Base-by-base conservation (phyloP, 1,140 invertebrate genomes). In the Eumeta japonica region DNA sequence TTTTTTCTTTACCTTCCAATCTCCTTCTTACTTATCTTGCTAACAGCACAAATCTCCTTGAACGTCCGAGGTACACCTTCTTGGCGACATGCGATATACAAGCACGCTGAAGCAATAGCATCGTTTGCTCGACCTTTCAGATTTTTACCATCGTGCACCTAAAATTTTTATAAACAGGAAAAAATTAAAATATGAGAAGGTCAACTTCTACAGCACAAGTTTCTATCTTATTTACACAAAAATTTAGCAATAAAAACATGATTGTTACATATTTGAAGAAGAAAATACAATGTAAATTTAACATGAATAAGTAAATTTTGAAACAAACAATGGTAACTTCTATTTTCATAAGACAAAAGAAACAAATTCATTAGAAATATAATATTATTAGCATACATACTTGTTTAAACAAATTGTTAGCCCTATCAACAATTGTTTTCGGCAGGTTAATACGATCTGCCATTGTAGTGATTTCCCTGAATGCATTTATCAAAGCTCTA, bases 1-100 rank as follows among this genome's bases (percentile, higher is more conserved):
- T 97, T 98, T 59, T 93, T 95, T 50, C n/a, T n/a, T n/a, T n/a
- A n/a, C n/a, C 96, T 75, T 2, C 97, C 97, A 52, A 99, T 99
- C 78, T 99, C 97, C 63, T 98, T 98, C 72, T 99, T 99, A 48
- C 95, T 97, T 30, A 99, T 94, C 77, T 96, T 97, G 55, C 94
- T 97, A 16, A 98, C 92, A 5, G 95, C 94, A 78, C 95, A 98
- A 34, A 98, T 98, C 83, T 98, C 95, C 81, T 96, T 99, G 64
- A 99, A 99, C 19, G 97, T 99, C 50, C 97, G 83, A 0, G 97
- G 97, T 0, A 99, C 97, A 9, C 94, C 93, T 75, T 99, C 97
- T 65, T 99, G 95, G 18, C 97, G 80, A 67, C 97, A 99, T 1
- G 97, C 96, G 49, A 99, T 99, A 62, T 99, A 99, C 4, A 99